Conservation (phyloP, 2,888 invertebrate species). For the Panorpa germanica region DNA sequence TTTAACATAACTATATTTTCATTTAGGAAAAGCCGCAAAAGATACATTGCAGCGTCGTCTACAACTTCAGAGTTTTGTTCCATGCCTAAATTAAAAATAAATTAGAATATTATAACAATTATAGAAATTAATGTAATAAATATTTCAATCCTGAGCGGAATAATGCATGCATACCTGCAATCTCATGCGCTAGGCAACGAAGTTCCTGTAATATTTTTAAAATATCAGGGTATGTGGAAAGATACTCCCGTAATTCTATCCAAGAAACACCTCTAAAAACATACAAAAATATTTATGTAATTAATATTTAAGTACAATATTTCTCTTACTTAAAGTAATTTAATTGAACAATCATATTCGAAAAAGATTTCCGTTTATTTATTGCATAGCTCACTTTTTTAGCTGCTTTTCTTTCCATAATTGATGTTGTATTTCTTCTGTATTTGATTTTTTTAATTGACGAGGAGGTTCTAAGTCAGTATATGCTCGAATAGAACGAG, state of each 20-base stretch:
- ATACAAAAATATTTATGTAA: conserved; percentile 8
- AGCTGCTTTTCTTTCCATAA: conserved; percentile 11
- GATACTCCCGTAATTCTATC: conserved; percentile 26
- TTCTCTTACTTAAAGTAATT: conserved; percentile 14
- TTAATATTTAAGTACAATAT: conserved; percentile 5
- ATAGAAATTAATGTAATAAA: no score
- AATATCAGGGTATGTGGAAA: conserved; percentile 21
- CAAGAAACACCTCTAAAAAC: conserved; percentile 27
- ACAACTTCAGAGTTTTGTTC: conserved; percentile 36
- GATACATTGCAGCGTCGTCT: conserved; percentile 40
- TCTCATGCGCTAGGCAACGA: conserved; percentile 22
- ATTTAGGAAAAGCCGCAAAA: conserved; percentile 39
- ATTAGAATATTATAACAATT: no score
- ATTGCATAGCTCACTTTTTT: conserved; percentile 10
- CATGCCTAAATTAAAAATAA: conserved; percentile 14
- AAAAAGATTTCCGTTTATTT: conserved; percentile 13
- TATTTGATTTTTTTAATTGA: conserved; percentile 14
- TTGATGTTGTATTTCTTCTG: not conserved
- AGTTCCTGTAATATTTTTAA: conserved; percentile 22
- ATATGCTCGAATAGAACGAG: conserved; percentile 42
- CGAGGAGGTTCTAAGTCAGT: conserved; percentile 28
- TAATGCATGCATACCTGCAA: conserved; percentile 23
- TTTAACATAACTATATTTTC: conserved; percentile 35
- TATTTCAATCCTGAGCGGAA: conserved; percentile 18
- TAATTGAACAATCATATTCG: conserved; percentile 20